These are phyloP conservation scores for Harpalus rubripes DNA, from an alignment of 2,888 invertebrate genomes.

Conservation along the genomic window DNA sequence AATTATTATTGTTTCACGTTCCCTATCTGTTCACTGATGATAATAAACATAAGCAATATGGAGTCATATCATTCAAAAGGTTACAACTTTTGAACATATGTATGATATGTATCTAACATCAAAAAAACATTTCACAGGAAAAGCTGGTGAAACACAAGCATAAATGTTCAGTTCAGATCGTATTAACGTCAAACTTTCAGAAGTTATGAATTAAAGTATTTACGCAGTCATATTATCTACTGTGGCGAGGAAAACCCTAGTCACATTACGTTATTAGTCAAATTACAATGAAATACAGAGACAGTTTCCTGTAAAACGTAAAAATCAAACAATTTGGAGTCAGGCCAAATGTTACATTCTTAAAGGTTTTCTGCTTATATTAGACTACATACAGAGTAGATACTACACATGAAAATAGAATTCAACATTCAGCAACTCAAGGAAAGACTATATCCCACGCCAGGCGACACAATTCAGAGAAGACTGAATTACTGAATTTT, in stretches of 20 bases:
- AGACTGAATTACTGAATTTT: neutral
- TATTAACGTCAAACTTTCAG: constrained; percentile 26
- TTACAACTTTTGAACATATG: neutral
- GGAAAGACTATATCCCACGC: constrained; percentile 7
- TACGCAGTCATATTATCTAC: constrained; percentile 29
- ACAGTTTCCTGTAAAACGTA: constrained; percentile 50
- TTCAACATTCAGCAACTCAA: constrained; percentile 46
- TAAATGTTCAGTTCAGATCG: constrained; percentile 12
- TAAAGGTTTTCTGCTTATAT: constrained; percentile 46
- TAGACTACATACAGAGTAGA: constrained; percentile 52
- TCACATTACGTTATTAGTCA: constrained; percentile 47
- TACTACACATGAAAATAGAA: constrained; percentile 51
- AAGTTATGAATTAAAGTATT: constrained; percentile 22
- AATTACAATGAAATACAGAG: constrained; percentile 53
- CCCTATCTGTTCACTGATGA: neutral
- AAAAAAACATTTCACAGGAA: constrained; percentile 2
- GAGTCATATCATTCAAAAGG: neutral
- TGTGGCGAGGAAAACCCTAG: constrained; percentile 33
- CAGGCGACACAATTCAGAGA: constrained; percentile 3
- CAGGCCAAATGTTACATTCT: constrained; percentile 44
- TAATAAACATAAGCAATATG: neutral
- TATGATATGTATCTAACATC: neutral
- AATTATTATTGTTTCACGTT: neutral
- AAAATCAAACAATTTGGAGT: constrained; percentile 39
- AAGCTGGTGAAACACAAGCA: neutral